Percentiles rank a stretch among this genome's conserved stretches.
Conservation (phyloP, 2,888 invertebrate species). For the Colletes collaris region DNA sequence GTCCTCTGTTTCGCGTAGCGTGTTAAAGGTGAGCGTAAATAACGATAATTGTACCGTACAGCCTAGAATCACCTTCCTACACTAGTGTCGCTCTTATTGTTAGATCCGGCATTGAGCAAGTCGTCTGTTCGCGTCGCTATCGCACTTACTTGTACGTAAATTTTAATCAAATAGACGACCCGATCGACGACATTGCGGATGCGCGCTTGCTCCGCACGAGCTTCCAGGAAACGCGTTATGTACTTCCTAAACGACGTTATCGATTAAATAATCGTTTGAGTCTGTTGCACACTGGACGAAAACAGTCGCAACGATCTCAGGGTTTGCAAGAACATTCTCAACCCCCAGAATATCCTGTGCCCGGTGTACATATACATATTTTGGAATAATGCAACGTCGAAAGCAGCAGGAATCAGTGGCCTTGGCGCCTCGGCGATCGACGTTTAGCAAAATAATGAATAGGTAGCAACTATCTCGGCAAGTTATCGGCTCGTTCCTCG, state of each 20-base stretch:
- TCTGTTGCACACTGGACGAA: neutral
- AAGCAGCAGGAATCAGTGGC: constrained; percentile 50
- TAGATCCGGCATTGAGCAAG: constrained; percentile 70
- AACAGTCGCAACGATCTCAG: neutral
- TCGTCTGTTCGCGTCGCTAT: constrained; percentile 49
- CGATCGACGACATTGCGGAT: constrained; percentile 16
- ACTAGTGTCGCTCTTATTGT: constrained; percentile 57
- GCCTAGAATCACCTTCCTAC: constrained; percentile 65
- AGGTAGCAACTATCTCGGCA: constrained; percentile 70
- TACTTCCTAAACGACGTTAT: no score
- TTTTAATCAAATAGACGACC: constrained; percentile 62
- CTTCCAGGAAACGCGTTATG: no score
- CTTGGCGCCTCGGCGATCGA: constrained; percentile 68
- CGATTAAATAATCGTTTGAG: no score
- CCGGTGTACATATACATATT: constrained; percentile 61
- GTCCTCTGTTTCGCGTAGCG: constrained; percentile 37
- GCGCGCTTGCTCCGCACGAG: neutral
- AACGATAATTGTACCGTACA: constrained; percentile 58
- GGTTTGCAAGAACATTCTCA: neutral
- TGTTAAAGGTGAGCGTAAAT: constrained; percentile 48
- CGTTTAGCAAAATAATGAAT: constrained; percentile 74
- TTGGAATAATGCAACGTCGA: constrained; percentile 65
- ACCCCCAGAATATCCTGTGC: constrained; percentile 38
- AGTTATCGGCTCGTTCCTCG: constrained; percentile 68
- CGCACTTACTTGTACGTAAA: constrained; percentile 38